Percentiles rank a stretch among this genome's conserved stretches.
Evolutionary conservation across 2,797 vertebrate species (phyloP).

Genomic region (Enteromius paludinosus): DNA sequence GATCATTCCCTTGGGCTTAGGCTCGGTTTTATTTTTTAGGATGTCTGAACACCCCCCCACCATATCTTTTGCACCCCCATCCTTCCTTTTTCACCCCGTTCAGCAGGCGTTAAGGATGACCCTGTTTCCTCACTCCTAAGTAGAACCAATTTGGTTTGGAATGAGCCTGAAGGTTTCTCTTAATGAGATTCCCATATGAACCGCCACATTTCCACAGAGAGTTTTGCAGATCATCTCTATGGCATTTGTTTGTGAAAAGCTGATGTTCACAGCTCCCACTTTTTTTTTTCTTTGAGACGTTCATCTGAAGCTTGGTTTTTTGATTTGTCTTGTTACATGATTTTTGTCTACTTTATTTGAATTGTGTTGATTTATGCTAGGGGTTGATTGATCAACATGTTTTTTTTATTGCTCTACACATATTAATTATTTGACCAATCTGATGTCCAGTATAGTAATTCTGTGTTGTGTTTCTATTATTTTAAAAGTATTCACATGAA

Average conservation of each 20-base stretch:
- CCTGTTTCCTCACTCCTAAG: slow-evolving; percentile 61
- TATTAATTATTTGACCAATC: neutral
- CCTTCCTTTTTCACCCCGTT: slow-evolving; percentile 43
- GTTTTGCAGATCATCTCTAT: neutral
- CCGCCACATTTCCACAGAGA: slow-evolving; percentile 39
- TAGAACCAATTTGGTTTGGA: slow-evolving; percentile 64
- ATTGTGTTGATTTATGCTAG: neutral
- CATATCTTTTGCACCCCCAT: slow-evolving; percentile 22
- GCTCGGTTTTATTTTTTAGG: slow-evolving; percentile 62
- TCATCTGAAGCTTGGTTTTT: neutral
- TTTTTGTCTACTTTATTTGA: neutral
- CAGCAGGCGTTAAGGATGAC: slow-evolving; percentile 60
- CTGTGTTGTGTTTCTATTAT: neutral
- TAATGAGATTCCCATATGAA: slow-evolving; percentile 62
- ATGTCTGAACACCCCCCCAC: slow-evolving; percentile 49
- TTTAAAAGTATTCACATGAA: neutral
- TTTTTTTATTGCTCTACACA: neutral
- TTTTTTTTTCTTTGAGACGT: neutral
- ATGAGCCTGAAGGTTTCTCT: slow-evolving; percentile 64
- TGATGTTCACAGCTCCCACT: slow-evolving; percentile 8
- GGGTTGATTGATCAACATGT: neutral
- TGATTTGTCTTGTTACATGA: neutral
- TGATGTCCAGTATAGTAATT: neutral
- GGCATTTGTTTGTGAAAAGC: slow-evolving; percentile 56
- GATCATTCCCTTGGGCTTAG: slow-evolving; percentile 58